A percentile compares a stretch with the other conserved stretches of the same genome.
Conservation (phyloP, 2,888 invertebrate species). For the Papilio demoleus region DNA sequence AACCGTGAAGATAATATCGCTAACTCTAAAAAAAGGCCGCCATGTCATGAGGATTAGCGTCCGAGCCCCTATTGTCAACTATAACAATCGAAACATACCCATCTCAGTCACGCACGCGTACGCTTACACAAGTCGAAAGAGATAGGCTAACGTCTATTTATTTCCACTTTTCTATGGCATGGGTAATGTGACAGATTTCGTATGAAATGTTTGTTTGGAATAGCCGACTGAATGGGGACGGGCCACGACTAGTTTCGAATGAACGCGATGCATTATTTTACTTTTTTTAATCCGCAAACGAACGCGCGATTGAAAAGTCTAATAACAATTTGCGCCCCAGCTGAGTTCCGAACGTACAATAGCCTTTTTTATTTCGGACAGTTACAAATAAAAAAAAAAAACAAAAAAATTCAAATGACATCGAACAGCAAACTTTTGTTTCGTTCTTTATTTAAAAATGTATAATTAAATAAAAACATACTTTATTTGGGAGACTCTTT, state of each 20-base stretch:
- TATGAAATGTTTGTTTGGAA: slow-evolving; percentile 80
- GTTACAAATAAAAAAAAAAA: background rate
- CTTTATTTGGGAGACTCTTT: background rate
- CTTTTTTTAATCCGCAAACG: slow-evolving; percentile 69
- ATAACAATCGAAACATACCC: slow-evolving; percentile 76
- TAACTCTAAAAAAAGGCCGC: slow-evolving; percentile 62
- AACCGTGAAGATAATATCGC: slow-evolving; percentile 67
- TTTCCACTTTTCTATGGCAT: slow-evolving; percentile 76
- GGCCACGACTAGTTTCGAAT: slow-evolving; percentile 63
- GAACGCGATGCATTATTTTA: slow-evolving; percentile 69
- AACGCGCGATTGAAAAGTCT: slow-evolving; percentile 55
- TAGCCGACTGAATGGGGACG: slow-evolving; percentile 65
- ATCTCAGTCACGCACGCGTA: slow-evolving; percentile 61
- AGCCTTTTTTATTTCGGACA: slow-evolving; percentile 35
- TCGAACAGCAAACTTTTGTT: background rate
- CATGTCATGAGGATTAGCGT: slow-evolving; percentile 79
- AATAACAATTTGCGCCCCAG: slow-evolving; percentile 53
- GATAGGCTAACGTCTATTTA: slow-evolving; percentile 70
- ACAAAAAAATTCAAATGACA: background rate
- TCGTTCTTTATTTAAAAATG: background rate
- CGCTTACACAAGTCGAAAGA: slow-evolving; percentile 52
- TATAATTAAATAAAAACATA: background rate
- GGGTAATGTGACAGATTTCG: slow-evolving; percentile 79
- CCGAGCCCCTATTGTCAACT: slow-evolving; percentile 69
- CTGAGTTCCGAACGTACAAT: slow-evolving; percentile 43